Base-by-base conservation (phyloP, 2,888 invertebrate species). In the Caenorhabditis plicata region DNA sequence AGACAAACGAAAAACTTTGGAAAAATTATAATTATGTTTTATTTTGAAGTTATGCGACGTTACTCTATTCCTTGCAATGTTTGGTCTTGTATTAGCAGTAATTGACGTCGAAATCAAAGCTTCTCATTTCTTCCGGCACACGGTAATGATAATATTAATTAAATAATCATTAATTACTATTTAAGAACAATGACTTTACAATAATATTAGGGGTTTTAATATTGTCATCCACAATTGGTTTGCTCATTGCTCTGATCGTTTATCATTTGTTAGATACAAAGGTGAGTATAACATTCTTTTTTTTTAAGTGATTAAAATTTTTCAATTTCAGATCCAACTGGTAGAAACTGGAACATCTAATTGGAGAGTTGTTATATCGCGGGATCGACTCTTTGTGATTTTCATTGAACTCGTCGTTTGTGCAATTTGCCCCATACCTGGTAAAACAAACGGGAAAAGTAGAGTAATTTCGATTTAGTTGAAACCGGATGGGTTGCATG, bases 341-440 rank as follows among this genome's bases (percentile, higher is more conserved):
- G 93, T 96, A 85, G 96, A 98, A 88, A 98, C 98, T 87, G 96
- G 96, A 86, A 94, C 95, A 73, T 94, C 96, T 84, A 95, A 96
- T 86, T 96, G 96, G 95, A 88, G 95, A 82, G 95, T 98, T 85
- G 95, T 95, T 81, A 93, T 98, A 90, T 95, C 95, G 75, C 91
- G 91, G 89, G 91, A 92, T 85, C 87, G 96, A 84, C 90, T 94
- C 84, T 87, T 81, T 29, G 82, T 83, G 66, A 51, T 64, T 3
- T 17, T 66, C 2, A 86, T 92, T 81, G 96, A 98, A 85, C 87
- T 98, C 79, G 85, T 88, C 76, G 91, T 98, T 82, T 98, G 98
- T 85, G 92, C 94, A 78, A 88, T 96, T 80, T 96, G 75, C 36
- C 78, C 78, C 8, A 58, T 75, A 44, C 77, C 78, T 40, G 72